Evolutionary conservation across 2,797 vertebrate genomes (phyloP), one percentile per base, ranked within the genome.

Genomic region (Manis crassicaudata): DNA sequence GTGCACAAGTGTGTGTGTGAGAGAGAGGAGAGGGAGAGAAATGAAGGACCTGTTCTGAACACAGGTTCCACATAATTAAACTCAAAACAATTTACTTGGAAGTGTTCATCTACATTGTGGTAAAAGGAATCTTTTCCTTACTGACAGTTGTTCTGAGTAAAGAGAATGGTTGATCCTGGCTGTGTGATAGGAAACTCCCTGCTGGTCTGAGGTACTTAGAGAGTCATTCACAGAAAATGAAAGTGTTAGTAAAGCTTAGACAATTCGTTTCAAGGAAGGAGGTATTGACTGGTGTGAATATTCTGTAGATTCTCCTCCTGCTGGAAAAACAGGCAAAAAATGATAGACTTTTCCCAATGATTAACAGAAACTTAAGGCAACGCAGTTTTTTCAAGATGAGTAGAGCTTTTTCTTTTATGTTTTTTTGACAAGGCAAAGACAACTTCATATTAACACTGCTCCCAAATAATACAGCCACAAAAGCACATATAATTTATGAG

Each of bases 31-130:
- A 3, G 60, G 23, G 43, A 23, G 37, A 90, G 4, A 58, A 75
- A 50, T 63, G 50, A 90, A 81, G 52, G 68, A 90, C 75, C 17
- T 46, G 46, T 46, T 46, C 46, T 11, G 35, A 95, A 76, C 29
- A 29, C 46, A 82, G 6, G 7, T 81, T 92, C 62, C 58, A 76
- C 32, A 76, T 90, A 90, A 76, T 87, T 67, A 96, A 96, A 92
- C 75, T 54, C 29, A 2, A 62, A 91, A 93, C 46, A 68, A 46
- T 89, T 87, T 10, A 12, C 43, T 96, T 76, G 32, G 96, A 88
- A 97, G 93, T 95, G 95, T 58, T 94, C 50, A 37, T 88, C 83
- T 96, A 67, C 88, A 94, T 95, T 97, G 97, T 92, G 67, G 80
- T 50, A 95, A 96, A 95, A 96, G 70, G 8, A 56, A 63, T 88